These are phyloP conservation scores for Maccullochella peelii DNA, from an alignment of 2,113 vertebrate species.

Conservation along the genomic window DNA sequence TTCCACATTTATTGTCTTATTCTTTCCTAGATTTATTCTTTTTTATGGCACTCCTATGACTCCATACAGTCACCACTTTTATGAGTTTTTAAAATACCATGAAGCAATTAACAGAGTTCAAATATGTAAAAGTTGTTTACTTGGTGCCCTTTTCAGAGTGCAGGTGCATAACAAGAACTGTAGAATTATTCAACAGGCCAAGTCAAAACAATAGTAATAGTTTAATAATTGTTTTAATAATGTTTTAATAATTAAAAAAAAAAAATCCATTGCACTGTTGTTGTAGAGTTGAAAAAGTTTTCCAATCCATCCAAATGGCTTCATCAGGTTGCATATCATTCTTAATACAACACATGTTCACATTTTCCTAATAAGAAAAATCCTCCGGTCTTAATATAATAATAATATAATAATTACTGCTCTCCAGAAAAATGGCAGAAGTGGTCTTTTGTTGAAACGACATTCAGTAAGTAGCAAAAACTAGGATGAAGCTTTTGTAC, in stretches of 20 bases:
- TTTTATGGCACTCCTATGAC: too few species aligned
- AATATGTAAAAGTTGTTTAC: not conserved
- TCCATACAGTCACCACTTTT: not conserved
- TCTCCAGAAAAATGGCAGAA: not conserved
- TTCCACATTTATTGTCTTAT: too few species aligned
- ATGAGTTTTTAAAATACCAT: not conserved
- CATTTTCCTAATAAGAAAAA: not conserved
- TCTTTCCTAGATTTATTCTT: too few species aligned
- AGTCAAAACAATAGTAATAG: not conserved
- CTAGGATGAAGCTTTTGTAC: too few species aligned
- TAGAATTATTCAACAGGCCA: slow-evolving; percentile 14
- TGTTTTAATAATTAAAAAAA: slow-evolving; percentile 19
- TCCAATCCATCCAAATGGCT: not conserved
- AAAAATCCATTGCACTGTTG: not conserved
- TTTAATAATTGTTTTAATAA: slow-evolving; percentile 32
- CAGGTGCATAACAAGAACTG: not conserved
- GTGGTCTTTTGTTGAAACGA: not conserved
- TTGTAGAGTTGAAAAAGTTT: slow-evolving; percentile 5
- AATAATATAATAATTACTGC: not conserved
- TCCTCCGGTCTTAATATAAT: not conserved
- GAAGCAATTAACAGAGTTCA: not conserved
- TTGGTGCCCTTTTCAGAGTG: not conserved
- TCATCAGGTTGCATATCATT: slow-evolving; percentile 7
- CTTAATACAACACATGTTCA: not conserved
- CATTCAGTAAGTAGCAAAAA: too few species aligned